phyloP scores from a whole-genome alignment of 2,888 invertebrate species.

The Cephus runcator region DNA sequence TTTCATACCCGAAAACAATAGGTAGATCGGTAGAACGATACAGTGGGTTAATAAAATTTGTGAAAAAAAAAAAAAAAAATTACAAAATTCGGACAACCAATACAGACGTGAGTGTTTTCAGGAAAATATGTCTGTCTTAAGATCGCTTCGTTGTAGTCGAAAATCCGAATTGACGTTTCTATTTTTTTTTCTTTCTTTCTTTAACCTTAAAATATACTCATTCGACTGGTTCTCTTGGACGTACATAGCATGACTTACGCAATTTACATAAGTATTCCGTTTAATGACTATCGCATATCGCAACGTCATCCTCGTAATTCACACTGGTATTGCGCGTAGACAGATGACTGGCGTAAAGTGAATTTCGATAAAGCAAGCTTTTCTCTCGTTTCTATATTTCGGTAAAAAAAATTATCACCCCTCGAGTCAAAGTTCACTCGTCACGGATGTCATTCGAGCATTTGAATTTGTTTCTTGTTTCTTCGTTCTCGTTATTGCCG shows the following conservation, averaged over 20 bases:
- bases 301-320: neutral
- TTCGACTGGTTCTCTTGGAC: neutral
- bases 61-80: no score
- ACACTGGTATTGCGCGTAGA: neutral
- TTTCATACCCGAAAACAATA: no score
- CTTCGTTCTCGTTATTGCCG: neutral
- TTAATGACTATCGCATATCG: neutral
- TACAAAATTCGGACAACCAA: no score
- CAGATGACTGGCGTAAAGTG: neutral
- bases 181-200: neutral
- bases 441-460: neutral
- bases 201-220: neutral
- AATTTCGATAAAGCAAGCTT: neutral
- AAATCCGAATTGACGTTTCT: neutral
- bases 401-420: neutral
- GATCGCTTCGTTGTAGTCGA: neutral
- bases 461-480: neutral
- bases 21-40: no score
- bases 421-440: neutral
- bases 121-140: neutral
- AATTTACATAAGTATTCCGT: neutral
- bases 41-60: no score
- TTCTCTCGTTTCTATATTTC: neutral
- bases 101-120: neutral
- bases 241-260: neutral